phyloP scores from a whole-genome alignment of 2,797 vertebrate genomes.

The Sphaeramia orbicularis region DNA sequence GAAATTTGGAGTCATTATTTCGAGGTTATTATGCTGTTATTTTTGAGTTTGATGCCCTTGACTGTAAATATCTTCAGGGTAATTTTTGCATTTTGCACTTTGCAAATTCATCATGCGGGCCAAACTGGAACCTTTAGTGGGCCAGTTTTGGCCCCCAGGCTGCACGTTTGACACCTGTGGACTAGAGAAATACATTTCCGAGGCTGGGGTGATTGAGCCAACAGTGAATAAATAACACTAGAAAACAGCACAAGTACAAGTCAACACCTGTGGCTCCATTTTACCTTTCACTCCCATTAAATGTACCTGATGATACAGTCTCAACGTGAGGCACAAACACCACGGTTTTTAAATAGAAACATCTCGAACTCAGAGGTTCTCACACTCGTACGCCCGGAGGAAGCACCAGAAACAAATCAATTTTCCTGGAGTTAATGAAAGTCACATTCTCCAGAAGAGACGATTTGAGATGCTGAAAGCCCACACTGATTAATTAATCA shows the following conservation, averaged over 20 bases:
- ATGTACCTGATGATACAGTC: constrained; percentile 41
- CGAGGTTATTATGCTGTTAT: too few species aligned
- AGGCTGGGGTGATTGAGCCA: constrained; percentile 16
- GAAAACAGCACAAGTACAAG: constrained; percentile 22
- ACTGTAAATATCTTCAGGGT: too few species aligned
- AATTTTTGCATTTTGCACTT: too few species aligned
- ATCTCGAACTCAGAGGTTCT: constrained; percentile 45
- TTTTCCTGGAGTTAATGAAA: constrained; percentile 47
- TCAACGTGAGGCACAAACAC: constrained; percentile 37
- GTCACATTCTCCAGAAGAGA: constrained; percentile 51
- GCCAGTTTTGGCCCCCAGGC: too few species aligned
- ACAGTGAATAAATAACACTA: constrained; percentile 18
- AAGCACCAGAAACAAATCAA: constrained; percentile 27
- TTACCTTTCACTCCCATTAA: constrained; percentile 23
- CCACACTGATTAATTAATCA: constrained; percentile 44
- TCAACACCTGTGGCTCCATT: constrained; percentile 4
- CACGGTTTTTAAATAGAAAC: constrained; percentile 15
- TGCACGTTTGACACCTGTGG: too few species aligned
- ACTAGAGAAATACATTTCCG: constrained; percentile 2
- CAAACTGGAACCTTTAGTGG: too few species aligned
- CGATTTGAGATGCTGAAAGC: constrained; percentile 29
- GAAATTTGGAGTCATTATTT: too few species aligned
- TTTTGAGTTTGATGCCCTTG: too few species aligned
- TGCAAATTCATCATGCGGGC: too few species aligned
- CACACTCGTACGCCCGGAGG: constrained; percentile 38